Conservation (phyloP, 1,140 invertebrate species). For the Drosophila biarmipes region DNA sequence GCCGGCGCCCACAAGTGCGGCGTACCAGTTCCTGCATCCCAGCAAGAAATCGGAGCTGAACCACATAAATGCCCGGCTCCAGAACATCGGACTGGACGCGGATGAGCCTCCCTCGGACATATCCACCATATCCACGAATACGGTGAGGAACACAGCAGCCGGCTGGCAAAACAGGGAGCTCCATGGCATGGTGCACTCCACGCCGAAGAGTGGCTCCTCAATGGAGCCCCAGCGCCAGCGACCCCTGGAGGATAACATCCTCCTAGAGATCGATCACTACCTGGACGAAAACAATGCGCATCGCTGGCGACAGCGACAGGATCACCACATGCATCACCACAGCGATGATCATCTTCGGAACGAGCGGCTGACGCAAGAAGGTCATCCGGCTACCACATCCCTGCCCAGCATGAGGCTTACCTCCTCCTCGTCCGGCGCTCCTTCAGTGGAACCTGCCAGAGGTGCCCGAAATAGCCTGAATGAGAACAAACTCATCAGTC, state of each 20-base stretch:
- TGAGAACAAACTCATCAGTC: constrained; percentile 81
- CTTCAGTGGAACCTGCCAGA: constrained; percentile 7
- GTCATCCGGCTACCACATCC: constrained; percentile 36
- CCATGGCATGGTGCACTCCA: constrained; percentile 70
- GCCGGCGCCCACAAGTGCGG: constrained; percentile 51
- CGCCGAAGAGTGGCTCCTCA: constrained; percentile 63
- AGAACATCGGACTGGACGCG: constrained; percentile 56
- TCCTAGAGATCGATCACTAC: constrained; percentile 76
- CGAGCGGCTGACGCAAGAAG: constrained; percentile 21
- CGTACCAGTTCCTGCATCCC: constrained; percentile 70
- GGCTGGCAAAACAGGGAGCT: constrained; percentile 11
- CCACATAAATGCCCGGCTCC: constrained; percentile 69
- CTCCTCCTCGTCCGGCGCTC: constrained; percentile 33
- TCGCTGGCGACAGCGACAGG: constrained; percentile 36
- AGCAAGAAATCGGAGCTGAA: constrained; percentile 74
- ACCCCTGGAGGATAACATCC: constrained; percentile 53
- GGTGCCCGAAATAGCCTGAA: constrained; percentile 5
- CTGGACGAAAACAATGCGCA: constrained; percentile 43
- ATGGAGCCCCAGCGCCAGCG: constrained; percentile 24
- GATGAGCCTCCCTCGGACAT: constrained; percentile 64
- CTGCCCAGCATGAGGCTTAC: constrained; percentile 63
- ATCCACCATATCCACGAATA: constrained; percentile 75
- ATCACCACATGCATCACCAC: constrained; percentile 49
- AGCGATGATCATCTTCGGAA: constrained; percentile 62
- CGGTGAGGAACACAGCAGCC: constrained; percentile 48